phyloP scores from a whole-genome alignment of 2,113 vertebrate genomes.

The Elachura formosa region DNA sequence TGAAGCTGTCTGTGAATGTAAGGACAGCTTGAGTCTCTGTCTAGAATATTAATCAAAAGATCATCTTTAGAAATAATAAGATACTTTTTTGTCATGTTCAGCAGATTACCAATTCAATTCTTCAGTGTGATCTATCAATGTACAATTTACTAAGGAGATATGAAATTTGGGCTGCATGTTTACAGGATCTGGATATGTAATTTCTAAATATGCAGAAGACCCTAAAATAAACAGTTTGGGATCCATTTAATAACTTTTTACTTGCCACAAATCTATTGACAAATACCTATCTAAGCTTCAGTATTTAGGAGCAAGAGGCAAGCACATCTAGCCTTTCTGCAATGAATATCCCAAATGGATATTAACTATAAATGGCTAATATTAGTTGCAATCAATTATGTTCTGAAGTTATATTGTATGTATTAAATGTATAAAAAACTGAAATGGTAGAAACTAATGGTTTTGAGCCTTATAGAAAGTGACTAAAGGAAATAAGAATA shows the following conservation, averaged over 20 bases:
- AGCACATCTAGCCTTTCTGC: background rate
- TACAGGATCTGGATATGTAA: background rate
- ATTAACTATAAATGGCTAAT: background rate
- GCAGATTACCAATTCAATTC: background rate
- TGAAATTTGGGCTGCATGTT: background rate
- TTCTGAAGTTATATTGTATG: background rate
- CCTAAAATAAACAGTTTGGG: background rate
- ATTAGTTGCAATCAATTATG: background rate
- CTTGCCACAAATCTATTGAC: background rate
- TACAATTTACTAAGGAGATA: background rate
- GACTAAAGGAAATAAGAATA: background rate
- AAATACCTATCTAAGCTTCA: background rate
- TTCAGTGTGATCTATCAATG: background rate
- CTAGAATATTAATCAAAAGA: background rate
- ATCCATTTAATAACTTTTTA: background rate
- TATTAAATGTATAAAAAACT: background rate
- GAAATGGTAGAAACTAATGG: background rate
- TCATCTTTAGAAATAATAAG: background rate
- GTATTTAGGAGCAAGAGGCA: background rate
- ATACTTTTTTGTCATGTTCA: background rate
- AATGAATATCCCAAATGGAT: background rate
- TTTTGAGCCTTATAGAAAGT: background rate
- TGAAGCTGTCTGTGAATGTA: background rate
- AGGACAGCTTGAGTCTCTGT: background rate
- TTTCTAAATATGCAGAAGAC: background rate